A percentile compares a stretch with the other conserved stretches of the same genome.
Conservation (phyloP, 1,140 invertebrate species). For the Tigriopus japonicus region DNA sequence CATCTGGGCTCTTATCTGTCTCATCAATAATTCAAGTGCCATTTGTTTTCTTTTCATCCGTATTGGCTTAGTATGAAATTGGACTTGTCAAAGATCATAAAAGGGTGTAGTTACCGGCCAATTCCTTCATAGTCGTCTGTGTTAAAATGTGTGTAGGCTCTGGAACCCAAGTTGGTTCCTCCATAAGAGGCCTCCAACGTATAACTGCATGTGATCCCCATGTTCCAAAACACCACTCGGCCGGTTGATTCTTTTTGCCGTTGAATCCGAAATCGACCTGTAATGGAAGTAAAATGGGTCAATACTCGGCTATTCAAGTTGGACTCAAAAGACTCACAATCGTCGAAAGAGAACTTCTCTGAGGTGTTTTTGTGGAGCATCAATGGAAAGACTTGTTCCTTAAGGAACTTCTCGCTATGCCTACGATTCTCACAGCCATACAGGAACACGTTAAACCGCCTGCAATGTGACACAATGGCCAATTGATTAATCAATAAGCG, state of each 20-base stretch:
- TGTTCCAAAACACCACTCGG: slow-evolving; percentile 75
- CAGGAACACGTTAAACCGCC: slow-evolving; percentile 83
- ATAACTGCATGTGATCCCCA: slow-evolving; percentile 80
- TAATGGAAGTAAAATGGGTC: neutral
- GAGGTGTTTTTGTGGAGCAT: slow-evolving; percentile 81
- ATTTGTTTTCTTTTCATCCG: too few relatives aligned
- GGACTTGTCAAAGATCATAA: too few relatives aligned
- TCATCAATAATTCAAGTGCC: too few relatives aligned
- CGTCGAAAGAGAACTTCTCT: slow-evolving; percentile 45
- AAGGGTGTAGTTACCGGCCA: slow-evolving; percentile 54
- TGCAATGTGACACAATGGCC: slow-evolving; percentile 35
- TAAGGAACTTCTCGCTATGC: slow-evolving; percentile 38
- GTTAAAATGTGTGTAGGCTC: slow-evolving; percentile 66
- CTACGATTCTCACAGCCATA: slow-evolving; percentile 83
- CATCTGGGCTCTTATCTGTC: too few relatives aligned
- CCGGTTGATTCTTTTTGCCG: slow-evolving; percentile 22
- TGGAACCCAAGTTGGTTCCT: slow-evolving; percentile 44
- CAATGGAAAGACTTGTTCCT: slow-evolving; percentile 73
- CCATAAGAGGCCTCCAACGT: slow-evolving; percentile 86
- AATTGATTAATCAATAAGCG: too few relatives aligned
- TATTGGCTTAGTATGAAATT: too few relatives aligned
- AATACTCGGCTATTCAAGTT: neutral
- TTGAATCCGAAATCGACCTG: neutral
- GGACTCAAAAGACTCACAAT: neutral
- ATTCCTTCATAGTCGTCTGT: slow-evolving; percentile 57